A percentile compares a stretch with the other conserved stretches of the same genome.
Evolutionary conservation across 1,140 invertebrate species (phyloP).

Genomic region (Bombus polaris): DNA sequence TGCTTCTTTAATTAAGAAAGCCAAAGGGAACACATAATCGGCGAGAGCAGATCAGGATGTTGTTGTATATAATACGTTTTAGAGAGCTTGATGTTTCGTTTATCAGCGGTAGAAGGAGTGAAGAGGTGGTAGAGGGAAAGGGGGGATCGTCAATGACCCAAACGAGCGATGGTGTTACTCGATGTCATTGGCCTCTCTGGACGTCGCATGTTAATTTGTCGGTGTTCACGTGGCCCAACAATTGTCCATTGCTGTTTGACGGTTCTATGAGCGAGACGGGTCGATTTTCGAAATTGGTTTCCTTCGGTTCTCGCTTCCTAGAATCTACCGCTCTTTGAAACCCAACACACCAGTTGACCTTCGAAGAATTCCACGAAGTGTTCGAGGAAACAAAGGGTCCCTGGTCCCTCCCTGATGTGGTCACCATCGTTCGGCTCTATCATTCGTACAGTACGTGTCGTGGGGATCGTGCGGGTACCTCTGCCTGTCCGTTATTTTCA

Average conservation of each 20-base stretch:
- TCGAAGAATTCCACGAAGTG: constrained; percentile 68
- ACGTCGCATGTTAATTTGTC: constrained; percentile 70
- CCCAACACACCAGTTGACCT: constrained; percentile 61
- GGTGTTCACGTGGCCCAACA: constrained; percentile 63
- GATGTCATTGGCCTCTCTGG: constrained; percentile 75
- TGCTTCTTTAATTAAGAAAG: constrained; percentile 31
- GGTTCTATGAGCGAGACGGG: background rate
- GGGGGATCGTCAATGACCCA: constrained; percentile 53
- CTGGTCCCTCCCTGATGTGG: constrained; percentile 12
- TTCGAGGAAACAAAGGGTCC: constrained; percentile 67
- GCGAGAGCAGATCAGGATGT: background rate
- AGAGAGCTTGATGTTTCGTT: constrained; percentile 32
- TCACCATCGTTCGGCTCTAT: constrained; percentile 49
- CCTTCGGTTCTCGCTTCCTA: constrained; percentile 37
- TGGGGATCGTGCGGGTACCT: constrained; percentile 29
- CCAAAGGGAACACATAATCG: background rate
- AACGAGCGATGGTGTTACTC: constrained; percentile 70
- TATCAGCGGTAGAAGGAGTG: constrained; percentile 3
- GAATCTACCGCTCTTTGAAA: constrained; percentile 53
- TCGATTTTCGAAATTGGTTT: constrained; percentile 41
- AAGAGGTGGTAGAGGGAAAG: background rate
- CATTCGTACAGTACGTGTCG: constrained; percentile 59
- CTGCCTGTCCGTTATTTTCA: constrained; percentile 37
- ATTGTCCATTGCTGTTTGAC: background rate
- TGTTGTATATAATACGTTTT: background rate